Percentiles rank a stretch among this genome's conserved stretches.
Conservation (phyloP, 2,888 invertebrate genomes). For the Thumatha senex region DNA sequence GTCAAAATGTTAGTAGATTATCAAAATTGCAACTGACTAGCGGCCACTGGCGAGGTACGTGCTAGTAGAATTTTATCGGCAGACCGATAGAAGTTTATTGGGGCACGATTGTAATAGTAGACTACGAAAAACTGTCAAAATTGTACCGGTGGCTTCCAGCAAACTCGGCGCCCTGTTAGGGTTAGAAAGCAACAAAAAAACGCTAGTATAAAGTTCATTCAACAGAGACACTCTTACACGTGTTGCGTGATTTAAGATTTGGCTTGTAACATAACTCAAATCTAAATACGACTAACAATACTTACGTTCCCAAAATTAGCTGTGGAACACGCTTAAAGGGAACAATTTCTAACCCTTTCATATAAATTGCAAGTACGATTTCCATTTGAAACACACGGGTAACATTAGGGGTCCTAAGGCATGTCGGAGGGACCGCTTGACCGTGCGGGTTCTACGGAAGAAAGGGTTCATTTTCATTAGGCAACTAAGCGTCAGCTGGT, state of each 20-base stretch:
- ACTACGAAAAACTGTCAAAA: too few species aligned
- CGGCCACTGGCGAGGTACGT: too few species aligned
- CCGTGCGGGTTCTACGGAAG: constrained; percentile 61
- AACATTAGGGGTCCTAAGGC: constrained; percentile 64
- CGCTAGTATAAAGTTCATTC: not conserved
- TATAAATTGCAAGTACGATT: constrained; percentile 79
- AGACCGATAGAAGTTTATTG: too few species aligned
- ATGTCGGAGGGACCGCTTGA: constrained; percentile 61
- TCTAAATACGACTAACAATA: constrained; percentile 4
- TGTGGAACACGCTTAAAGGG: constrained; percentile 57
- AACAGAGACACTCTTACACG: not conserved
- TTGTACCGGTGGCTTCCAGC: too few species aligned
- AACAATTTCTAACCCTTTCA: constrained; percentile 71
- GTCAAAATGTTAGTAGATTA: too few species aligned
- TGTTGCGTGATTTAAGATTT: not conserved
- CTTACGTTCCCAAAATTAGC: constrained; percentile 52
- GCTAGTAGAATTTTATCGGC: too few species aligned
- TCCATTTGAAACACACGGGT: constrained; percentile 72
- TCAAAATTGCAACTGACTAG: too few species aligned
- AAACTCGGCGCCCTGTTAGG: too few species aligned
- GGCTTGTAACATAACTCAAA: not conserved
- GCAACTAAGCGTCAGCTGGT: constrained; percentile 60
- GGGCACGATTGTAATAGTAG: too few species aligned
- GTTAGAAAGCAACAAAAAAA: too few species aligned
- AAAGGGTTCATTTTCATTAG: constrained; percentile 83